phyloP scores from a whole-genome alignment of 1,140 invertebrate genomes.

The Vollenhovia emeryi region DNA sequence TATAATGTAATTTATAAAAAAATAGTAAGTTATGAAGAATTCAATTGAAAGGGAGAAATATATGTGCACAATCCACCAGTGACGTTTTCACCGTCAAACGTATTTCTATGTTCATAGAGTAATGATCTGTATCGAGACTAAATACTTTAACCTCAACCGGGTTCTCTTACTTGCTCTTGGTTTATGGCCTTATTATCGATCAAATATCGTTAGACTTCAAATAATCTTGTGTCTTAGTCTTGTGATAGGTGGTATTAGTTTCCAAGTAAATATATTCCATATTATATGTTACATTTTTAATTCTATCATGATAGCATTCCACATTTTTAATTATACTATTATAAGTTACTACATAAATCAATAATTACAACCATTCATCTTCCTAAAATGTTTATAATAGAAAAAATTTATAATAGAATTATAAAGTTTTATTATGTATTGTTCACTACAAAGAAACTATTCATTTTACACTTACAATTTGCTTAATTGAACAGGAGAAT shows the following conservation, averaged over 20 bases:
- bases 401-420: too few species aligned
- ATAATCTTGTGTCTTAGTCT: neutral
- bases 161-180: neutral
- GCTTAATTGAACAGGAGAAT: neutral
- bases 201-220: neutral
- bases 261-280: neutral
- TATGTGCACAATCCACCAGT: too few species aligned
- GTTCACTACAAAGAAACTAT: neutral
- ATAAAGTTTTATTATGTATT: neutral
- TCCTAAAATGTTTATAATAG: neutral
- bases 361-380: neutral
- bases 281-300: neutral
- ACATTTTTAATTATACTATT: neutral
- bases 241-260: neutral
- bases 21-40: neutral
- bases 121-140: neutral
- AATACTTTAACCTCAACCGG: neutral
- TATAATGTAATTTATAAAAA: neutral
- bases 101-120: neutral
- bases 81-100: neutral
- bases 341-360: neutral
- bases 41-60: neutral
- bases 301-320: neutral
- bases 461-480: neutral
- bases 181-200: conserved; percentile 2